Base-by-base conservation (phyloP, 2,888 invertebrate species). In the Drosophila neotestacea region DNA sequence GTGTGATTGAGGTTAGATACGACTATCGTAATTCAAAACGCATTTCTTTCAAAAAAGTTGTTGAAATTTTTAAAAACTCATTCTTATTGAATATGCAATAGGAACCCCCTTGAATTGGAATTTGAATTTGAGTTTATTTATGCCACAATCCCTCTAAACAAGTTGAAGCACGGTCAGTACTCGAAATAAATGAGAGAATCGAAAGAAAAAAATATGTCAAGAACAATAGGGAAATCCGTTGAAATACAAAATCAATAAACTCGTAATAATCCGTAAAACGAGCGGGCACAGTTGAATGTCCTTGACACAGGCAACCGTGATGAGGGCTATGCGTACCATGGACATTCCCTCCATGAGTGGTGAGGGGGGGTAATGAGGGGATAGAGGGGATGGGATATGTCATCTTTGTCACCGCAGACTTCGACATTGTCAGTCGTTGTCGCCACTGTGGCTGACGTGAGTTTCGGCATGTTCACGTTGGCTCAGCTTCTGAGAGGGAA, bases 381-480 rank as follows among this genome's bases (percentile, higher is more conserved):
- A 13, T 6, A 2, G 11, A 4, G n/a, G 27, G 32, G 32, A 6
- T 6, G 9, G 7, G 34, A 7, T n/a, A n/a, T 54, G 10, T 56
- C 75, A 78, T 61, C 61, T 78, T 58, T 46, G 44, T 34, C 48
- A 65, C 47, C 41, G 36, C 50, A 47, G 62, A 73, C 11, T 47
- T 58, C 38, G 11, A 41, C 39, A 39, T n/a, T 58, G 70, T 30
- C 42, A 36, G 30, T 42, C 27, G 44, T 42, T 36, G 55, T 36
- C 56, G 54, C 46, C 56, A 11, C n/a, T 54, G 16, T 62, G 79
- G 82, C 66, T 75, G 71, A 86, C 81, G 84, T 88, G 84, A 67
- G 56, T 59, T 74, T 62, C 46, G 70, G 48, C 88, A 82, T 58
- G 73, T 65, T 13, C 10, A 4, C 27, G 46, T 32, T 6, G 30